Evolutionary conservation across 2,113 vertebrate species (phyloP), one percentile per base, ranked within the genome.

Genomic region (Triplophysa dalaica): DNA sequence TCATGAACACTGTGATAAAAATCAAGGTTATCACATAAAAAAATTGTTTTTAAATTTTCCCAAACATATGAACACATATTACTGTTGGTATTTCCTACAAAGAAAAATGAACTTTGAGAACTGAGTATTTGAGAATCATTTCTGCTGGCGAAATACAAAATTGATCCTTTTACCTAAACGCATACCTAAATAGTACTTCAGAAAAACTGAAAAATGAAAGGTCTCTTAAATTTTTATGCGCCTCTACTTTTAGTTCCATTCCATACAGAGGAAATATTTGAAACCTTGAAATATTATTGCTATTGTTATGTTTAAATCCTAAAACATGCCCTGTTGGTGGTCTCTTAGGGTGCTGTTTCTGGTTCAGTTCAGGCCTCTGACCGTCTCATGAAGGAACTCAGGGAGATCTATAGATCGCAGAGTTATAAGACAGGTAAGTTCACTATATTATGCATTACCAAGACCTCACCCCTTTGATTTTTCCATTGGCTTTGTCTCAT

Each of bases 401-500:
- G 97, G 93, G 97, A 99, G 91, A 98, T 98, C 90, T 98, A 98
- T 91, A 92, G 96, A 90, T 99, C 97, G 85, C 96, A 97, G 93
- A 99, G 97, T 92, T 99, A 96, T 87, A 99, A 99, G 92, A 94
- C 96, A 90, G 96, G 97, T 98, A 90, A 75, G 45, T 74, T 21
- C 56, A 16, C 3, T 52, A 14, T 52, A 17, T 52, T 52, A 14
- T 14, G 50, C 12, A 14, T 48, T 21, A 3, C 17, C 16, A 11
- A 38, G 0, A 13, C 17, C 4, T 38, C 41, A 33, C 21, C 33
- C 0, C 38, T 22, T 43, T 19, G 29, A 22, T 67, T 21, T 21
- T 67, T 45, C 65, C 16, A 29, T 52, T 11, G 13, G 19, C 2
- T 70, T 14, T 21, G n/a, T 63, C 45, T 65, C 54, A 12, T 16